phyloP scores from a whole-genome alignment of 2,113 vertebrate genomes.

The Crotalus tigris region DNA sequence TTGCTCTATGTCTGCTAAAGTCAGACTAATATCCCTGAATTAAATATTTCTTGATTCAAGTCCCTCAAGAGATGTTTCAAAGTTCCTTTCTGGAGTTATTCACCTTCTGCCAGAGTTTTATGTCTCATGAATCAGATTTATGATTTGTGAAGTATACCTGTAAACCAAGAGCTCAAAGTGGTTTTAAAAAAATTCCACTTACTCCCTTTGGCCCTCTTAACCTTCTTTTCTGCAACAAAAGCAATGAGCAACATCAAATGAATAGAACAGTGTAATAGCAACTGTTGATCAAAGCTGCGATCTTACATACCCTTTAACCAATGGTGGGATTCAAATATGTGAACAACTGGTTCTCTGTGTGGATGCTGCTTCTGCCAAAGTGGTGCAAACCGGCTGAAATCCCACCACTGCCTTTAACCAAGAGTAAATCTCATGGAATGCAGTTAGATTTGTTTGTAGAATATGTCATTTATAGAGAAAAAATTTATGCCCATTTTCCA shows the following conservation, averaged over 20 bases:
- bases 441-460: neutral
- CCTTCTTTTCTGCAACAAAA: neutral
- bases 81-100: constrained; percentile 27
- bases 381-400: no score
- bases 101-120: neutral
- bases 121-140: constrained; percentile 21
- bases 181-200: constrained; percentile 16
- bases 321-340: no score
- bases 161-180: constrained; percentile 24
- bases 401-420: neutral
- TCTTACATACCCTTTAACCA: neutral
- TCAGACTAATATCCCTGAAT: constrained; percentile 35
- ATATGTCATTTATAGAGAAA: neutral
- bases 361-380: no score
- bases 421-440: neutral
- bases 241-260: fast-evolving
- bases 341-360: no score
- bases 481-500: neutral
- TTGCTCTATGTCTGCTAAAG: constrained; percentile 21
- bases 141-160: constrained; percentile 35
- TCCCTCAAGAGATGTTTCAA: constrained; percentile 24
- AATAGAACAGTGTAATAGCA: constrained; percentile 26
- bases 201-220: neutral
- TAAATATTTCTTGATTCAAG: constrained; percentile 39
- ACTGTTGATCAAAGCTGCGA: constrained; percentile 8